Base-by-base conservation (phyloP, 1,140 invertebrate genomes). In the Hycleus phaleratus region DNA sequence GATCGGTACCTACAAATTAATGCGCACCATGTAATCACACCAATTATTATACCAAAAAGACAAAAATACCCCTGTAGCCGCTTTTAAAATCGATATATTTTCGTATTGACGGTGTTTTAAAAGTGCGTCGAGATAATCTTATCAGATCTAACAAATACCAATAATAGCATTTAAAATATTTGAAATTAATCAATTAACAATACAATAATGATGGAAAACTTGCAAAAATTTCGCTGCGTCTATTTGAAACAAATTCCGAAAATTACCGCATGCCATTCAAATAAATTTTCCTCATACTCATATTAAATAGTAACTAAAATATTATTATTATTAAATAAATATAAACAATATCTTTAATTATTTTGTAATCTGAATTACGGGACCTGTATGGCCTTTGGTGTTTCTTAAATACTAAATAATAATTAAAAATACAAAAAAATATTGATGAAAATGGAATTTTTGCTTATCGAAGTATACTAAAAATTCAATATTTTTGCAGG, bases 111-210 rank as follows among this genome's bases (percentile, higher is more conserved):
- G 46, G 62, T 59, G 58, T 65, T 69, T 68, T 68, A 56, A 59
- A 63, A 69, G 65, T 71, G 71, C 71, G 70, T 70, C 61, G 70
- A 56, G 71, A 73, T 73, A 73, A 73, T 72, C 68, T 66, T 8
- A 49, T 25, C 18, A 18, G 18, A 18, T 26, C 4, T 12, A 46
- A 50, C 52, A 64, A 58, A 51, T 52, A 58, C 32, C 32, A 56
- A 50, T 58, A 64, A 58, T n/a, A 42, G 11, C 40, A 46, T 46
- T 12, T n/a, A 9, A 46, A 46, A 18, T 18, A 18, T 18, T 32
- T 32, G 7, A 32, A 32, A 32, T 32, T 32, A 32, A 32, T 32
- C 7, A 32, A 32, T 32, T 32, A 42, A 43, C 26, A 38, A 12
- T 49, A 48, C 12, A 56, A 32, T 49, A 39, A 25, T 49, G n/a